Base-by-base conservation (phyloP, 2,797 vertebrate species). In the Sebastes steindachneri region DNA sequence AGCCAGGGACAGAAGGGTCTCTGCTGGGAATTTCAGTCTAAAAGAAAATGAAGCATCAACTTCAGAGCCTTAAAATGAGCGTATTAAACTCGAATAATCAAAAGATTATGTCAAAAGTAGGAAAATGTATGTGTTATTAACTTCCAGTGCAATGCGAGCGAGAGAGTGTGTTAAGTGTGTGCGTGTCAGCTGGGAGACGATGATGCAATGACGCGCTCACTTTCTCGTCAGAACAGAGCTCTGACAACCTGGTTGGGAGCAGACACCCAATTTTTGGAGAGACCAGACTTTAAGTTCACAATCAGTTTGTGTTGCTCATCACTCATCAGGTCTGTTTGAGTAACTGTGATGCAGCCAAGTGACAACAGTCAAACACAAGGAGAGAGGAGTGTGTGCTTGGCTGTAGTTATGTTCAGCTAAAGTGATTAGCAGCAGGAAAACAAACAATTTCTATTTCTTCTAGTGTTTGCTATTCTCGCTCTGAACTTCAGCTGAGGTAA, bases 151-250 rank as follows among this genome's bases (percentile, higher is more conserved):
- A 68, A 45, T 51, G 11, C 9, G 4, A 21, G 48, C 1, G 3
- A 31, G 9, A 31, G 9, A 1, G 26, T 11, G 12, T 19, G 41
- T 45, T 45, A 19, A 14, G 33, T 3, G 26, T 11, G 21, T 29
- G 9, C 25, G n/a, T 69, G 53, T 66, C 45, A 73, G 53, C 58
- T 81, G 68, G 55, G 28, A 76, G 29, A 57, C 5, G 9, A 72
- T 25, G 64, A 84, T 25, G 37, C 53, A 85, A 85, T 7, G 53
- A 82, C 17, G 17, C 53, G 51, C 21, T 82, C 11, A 17, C 33
- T 63, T 51, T 73, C 41, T 37, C 12, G 15, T 63, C 48, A 72
- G 37, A 48, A 69, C 21, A 66, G 41, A 71, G 60, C 57, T 54
- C 67, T 58, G 29, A 45, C 23, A 29, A 55, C 54, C 55, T 2